Percentiles rank a stretch among this genome's conserved stretches.
phyloP scores from a whole-genome alignment of 2,888 invertebrate species.

The Napeogenes inachia region DNA sequence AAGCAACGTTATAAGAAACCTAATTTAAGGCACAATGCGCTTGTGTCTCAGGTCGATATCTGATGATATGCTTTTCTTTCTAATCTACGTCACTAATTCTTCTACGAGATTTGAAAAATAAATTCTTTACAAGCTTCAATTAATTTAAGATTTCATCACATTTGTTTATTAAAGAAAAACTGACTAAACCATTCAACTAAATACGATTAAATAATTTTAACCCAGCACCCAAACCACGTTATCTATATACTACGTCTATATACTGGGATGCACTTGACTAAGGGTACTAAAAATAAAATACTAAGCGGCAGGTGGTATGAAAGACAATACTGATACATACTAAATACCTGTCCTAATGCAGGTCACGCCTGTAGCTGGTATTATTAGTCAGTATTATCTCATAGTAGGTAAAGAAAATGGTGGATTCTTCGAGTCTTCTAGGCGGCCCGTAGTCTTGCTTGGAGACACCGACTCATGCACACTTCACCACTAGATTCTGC shows the following conservation, averaged over 20 bases:
- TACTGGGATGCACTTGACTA: slow-evolving; percentile 74
- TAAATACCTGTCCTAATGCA: slow-evolving; percentile 16
- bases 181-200: slow-evolving; percentile 51
- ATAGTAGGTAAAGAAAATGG: slow-evolving; percentile 31
- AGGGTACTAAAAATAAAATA: slow-evolving; percentile 53
- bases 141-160: slow-evolving; percentile 39
- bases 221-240: slow-evolving; percentile 64
- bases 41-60: slow-evolving; percentile 62
- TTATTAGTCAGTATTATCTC: slow-evolving; percentile 23
- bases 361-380: not conserved
- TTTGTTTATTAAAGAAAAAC: slow-evolving; percentile 35
- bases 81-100: slow-evolving; percentile 51
- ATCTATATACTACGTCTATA: slow-evolving; percentile 60
- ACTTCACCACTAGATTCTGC: slow-evolving; percentile 50
- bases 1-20: slow-evolving; percentile 45
- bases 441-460: slow-evolving; percentile 19
- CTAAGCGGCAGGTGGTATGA: slow-evolving; percentile 45
- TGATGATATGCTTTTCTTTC: slow-evolving; percentile 60
- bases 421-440: slow-evolving; percentile 40
- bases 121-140: slow-evolving; percentile 45
- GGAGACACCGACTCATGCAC: slow-evolving; percentile 54
- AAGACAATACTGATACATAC: slow-evolving; percentile 53
- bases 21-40: slow-evolving; percentile 67
- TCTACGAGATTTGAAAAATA: slow-evolving; percentile 55
- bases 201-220: slow-evolving; percentile 39